These are phyloP conservation scores for Odiellus spinosus DNA, from an alignment of 2,888 invertebrate species.

Conservation along the genomic window DNA sequence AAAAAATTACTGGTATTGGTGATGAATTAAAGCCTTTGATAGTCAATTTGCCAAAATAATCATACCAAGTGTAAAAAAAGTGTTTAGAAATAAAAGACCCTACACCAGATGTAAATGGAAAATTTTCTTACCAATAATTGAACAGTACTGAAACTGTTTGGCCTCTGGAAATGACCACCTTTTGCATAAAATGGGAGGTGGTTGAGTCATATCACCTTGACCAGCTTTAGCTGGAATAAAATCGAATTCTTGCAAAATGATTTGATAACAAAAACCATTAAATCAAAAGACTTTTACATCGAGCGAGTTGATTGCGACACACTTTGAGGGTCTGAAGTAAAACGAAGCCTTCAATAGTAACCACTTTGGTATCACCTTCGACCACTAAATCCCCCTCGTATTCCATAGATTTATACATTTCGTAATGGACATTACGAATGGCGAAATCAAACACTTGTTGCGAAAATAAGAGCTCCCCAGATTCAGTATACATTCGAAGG, in stretches of 20 bases:
- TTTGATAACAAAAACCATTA: no score
- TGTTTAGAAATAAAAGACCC: no score
- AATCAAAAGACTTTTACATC: no score
- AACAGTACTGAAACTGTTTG: slow-evolving; percentile 55
- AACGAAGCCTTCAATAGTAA: slow-evolving; percentile 55
- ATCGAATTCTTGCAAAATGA: slow-evolving; percentile 6
- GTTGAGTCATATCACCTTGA: slow-evolving; percentile 40
- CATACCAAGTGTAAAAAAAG: no score
- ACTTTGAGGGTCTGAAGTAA: slow-evolving; percentile 62
- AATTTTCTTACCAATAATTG: slow-evolving; percentile 29
- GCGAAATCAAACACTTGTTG: no score
- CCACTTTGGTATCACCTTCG: slow-evolving; percentile 52
- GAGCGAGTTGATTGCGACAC: slow-evolving; percentile 59
- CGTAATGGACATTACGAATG: no score
- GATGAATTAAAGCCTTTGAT: no score
- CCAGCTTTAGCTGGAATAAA: slow-evolving; percentile 47
- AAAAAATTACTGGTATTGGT: not conserved
- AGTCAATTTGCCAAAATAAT: no score
- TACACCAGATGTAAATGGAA: not conserved
- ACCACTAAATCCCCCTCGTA: slow-evolving; percentile 52
- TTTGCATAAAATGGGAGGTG: slow-evolving; percentile 49
- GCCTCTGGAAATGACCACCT: slow-evolving; percentile 69
- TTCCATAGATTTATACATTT: no score
- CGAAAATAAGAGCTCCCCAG: no score
- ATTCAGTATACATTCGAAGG: slow-evolving; percentile 65